Evolutionary conservation across 1,140 invertebrate genomes (phyloP).

Genomic region (Ceratitis capitata): DNA sequence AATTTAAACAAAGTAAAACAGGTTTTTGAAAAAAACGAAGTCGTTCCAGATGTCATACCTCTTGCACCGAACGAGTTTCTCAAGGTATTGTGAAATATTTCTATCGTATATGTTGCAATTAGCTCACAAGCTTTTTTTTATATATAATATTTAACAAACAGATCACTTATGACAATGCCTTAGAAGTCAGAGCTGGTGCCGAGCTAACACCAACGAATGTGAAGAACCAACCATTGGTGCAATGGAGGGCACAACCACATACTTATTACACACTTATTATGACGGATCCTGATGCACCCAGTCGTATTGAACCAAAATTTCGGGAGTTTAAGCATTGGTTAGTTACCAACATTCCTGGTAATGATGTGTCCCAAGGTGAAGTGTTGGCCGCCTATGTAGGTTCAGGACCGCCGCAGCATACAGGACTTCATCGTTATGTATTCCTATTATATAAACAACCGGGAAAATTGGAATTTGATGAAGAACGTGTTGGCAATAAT

Average conservation of each 20-base stretch:
- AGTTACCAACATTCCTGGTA: conserved; percentile 88
- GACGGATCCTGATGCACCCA: conserved; percentile 71
- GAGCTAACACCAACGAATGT: conserved; percentile 76
- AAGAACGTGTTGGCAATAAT: conserved; percentile 54
- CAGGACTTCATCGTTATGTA: conserved; percentile 90
- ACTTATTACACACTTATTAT: conserved; percentile 81
- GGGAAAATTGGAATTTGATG: conserved; percentile 60
- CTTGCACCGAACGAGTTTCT: conserved; percentile 50
- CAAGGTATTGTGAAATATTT: conserved; percentile 46
- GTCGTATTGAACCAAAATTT: conserved; percentile 77
- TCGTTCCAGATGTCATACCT: conserved; percentile 56
- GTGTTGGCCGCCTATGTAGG: conserved; percentile 85
- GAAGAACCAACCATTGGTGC: conserved; percentile 73
- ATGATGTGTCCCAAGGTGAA: conserved; percentile 77
- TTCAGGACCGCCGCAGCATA: conserved; percentile 83
- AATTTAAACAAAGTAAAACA: conserved; percentile 3
- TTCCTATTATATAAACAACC: conserved; percentile 87
- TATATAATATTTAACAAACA: conserved; percentile 37
- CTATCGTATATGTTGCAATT: background rate
- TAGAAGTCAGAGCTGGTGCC: conserved; percentile 73
- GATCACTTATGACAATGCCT: conserved; percentile 68
- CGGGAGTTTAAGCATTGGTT: conserved; percentile 94
- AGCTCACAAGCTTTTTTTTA: no score
- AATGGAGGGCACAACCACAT: conserved; percentile 71
- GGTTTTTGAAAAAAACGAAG: conserved; percentile 43